Base-by-base conservation (phyloP, 2,797 vertebrate species). In the Salarias fasciatus region DNA sequence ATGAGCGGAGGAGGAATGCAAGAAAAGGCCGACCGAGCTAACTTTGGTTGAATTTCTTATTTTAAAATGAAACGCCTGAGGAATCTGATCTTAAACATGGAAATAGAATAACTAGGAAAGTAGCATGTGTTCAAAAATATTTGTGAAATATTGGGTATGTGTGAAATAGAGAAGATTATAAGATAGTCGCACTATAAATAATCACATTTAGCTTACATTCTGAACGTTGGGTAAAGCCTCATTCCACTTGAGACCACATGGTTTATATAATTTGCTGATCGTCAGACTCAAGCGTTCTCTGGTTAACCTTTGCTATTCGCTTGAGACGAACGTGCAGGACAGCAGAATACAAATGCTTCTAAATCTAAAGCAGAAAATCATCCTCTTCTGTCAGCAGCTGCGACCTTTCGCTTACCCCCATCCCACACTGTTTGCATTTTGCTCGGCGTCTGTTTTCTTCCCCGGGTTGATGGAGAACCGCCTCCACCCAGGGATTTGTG, bases 211-310 rank as follows among this genome's bases (percentile, higher is more conserved):
- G 11, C 9, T 44, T 4, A 43, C 8, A 44, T 44, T 10, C 37
- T 37, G 36, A 9, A 9, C 9, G 24, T 3, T 24, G 18, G 18
- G 2, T 24, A 24, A 24, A 24, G 3, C 24, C 18, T 24, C 18
- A 24, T 48, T 55, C 47, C 29, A 49, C 14, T 53, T 35, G 36
- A 59, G 71, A 45, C 35, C 29, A 46, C 18, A 51, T 45, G 12
- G 36, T 49, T 18, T 40, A 33, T 37, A 36, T 58, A 52, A 51
- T 12, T 41, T 13, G 40, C 14, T 35, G 41, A 44, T 12, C 51
- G 31, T 43, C 18, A 31, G 24, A 24, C 36, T 29, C 18, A 46
- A 36, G 1, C 24, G 24, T 24, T 24, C 18, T 24, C 24, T 24
- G 14, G 36, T 62, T 53, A 28, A 38, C 42, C 11, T 10, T 28